Conservation (phyloP, 2,888 invertebrate species). For the Limnephilus lunatus region DNA sequence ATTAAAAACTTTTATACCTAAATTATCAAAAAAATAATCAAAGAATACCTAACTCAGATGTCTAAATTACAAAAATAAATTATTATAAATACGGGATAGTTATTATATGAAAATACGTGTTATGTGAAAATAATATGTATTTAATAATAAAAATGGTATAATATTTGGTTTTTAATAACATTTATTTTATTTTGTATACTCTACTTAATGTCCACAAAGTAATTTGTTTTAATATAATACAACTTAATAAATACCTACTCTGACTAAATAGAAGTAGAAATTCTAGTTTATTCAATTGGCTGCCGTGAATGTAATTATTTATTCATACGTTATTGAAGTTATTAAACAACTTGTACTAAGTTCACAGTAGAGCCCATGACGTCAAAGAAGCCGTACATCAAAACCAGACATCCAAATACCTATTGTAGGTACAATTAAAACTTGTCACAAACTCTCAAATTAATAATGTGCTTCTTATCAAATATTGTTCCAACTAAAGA, state of each 20-base stretch:
- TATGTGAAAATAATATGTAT: too few relatives aligned
- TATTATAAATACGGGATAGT: too few relatives aligned
- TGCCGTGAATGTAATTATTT: background rate
- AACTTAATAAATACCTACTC: background rate
- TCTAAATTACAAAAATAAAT: too few relatives aligned
- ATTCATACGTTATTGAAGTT: background rate
- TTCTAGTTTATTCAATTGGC: background rate
- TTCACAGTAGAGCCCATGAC: background rate
- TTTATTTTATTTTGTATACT: too few relatives aligned
- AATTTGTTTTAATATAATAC: too few relatives aligned
- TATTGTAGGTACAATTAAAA: background rate
- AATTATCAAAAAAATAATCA: too few relatives aligned
- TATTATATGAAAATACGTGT: too few relatives aligned
- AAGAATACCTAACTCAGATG: too few relatives aligned
- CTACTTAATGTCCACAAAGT: too few relatives aligned
- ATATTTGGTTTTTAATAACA: too few relatives aligned
- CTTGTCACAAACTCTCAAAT: background rate
- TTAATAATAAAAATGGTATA: too few relatives aligned
- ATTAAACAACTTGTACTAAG: background rate
- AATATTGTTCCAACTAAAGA: background rate
- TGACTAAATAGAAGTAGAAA: background rate
- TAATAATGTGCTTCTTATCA: background rate
- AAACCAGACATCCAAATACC: background rate
- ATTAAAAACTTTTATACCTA: too few relatives aligned
- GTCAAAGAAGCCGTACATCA: background rate